Evolutionary conservation across 2,888 invertebrate genomes (phyloP), one percentile per base, ranked within the genome.

Genomic region (Harpalus rufipes): DNA sequence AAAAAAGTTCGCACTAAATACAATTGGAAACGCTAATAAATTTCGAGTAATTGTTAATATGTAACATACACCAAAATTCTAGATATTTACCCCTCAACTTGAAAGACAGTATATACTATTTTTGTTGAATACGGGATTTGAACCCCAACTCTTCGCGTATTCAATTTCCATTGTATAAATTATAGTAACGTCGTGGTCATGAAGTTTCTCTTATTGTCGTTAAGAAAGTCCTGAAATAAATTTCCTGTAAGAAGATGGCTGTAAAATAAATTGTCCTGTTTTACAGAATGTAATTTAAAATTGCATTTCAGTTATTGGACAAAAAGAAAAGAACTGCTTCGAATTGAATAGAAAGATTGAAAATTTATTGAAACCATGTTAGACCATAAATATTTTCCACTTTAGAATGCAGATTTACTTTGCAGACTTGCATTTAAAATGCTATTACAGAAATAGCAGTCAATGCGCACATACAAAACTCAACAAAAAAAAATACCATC

Each of bases 311-410:
- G 41, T 10, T 74, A 44, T 74, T 74, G 72, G 18, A 18, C 72
- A 74, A 74, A 74, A 72, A 74, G 41, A 39, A 72, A 16, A 41
- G 44, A 44, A 18, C 12, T 18, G 0, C 63, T n/a, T 44, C 10
- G 44, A 44, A 74, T 74, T 16, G 72, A 74, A 74, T 74, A 74
- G 72, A 74, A 44, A 74, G 72, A 74, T 74, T 74, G 72, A 74
- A 74, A 74, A 74, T 74, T 74, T 74, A 74, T 74, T 74, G 72
- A 74, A 74, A 74, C 16, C 72, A 74, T 74, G 72, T 74, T 74
- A 74, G 72, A 74, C 72, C 44, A 74, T 74, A 74, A 74, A 74
- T 74, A 74, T 74, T 44, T 74, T 74, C 72, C 51, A 74, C 72
- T 74, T 74, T 74, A 18, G 41, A 16, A 74, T 74, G 72, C 18